These are phyloP conservation scores for Platycheirus albimanus DNA, from an alignment of 2,888 invertebrate genomes.

Conservation along the genomic window DNA sequence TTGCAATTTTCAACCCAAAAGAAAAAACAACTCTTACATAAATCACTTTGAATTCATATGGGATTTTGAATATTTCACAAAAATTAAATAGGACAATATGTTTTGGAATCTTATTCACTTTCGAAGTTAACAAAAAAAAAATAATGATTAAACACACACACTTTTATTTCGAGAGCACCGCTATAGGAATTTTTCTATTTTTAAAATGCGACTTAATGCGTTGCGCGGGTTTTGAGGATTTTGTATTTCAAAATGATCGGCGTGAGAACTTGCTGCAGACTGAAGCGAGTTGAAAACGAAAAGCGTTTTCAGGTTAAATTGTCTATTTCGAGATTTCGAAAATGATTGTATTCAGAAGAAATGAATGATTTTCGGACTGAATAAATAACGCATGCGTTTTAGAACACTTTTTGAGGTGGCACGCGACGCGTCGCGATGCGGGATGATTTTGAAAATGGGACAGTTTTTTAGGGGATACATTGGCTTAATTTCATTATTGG, in stretches of 20 bases:
- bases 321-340: constrained; percentile 69
- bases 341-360: constrained; percentile 26
- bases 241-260: constrained; percentile 37
- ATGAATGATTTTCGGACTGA: constrained; percentile 47
- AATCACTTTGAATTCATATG: constrained; percentile 32
- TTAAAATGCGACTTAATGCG: constrained; percentile 65
- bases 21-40: constrained; percentile 65
- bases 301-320: constrained; percentile 47
- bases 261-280: constrained; percentile 49
- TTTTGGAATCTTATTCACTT: constrained; percentile 51
- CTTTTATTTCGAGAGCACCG: constrained; percentile 49
- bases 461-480: not conserved
- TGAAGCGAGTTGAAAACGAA: constrained; percentile 37
- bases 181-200: constrained; percentile 68
- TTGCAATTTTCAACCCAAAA: constrained; percentile 42
- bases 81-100: constrained; percentile 33
- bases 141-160: too few relatives aligned
- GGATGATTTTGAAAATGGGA: not conserved
- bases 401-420: not conserved
- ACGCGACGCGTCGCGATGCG: not conserved
- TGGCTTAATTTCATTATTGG: too few relatives aligned
- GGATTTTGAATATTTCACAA: not conserved
- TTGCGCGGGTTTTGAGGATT: constrained; percentile 35
- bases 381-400: constrained; percentile 42
- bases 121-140: constrained; percentile 6